A percentile compares a stretch with the other conserved stretches of the same genome.
These are phyloP conservation scores for Neoaliturus tenellus DNA, from an alignment of 2,888 invertebrate species.

Conservation along the genomic window DNA sequence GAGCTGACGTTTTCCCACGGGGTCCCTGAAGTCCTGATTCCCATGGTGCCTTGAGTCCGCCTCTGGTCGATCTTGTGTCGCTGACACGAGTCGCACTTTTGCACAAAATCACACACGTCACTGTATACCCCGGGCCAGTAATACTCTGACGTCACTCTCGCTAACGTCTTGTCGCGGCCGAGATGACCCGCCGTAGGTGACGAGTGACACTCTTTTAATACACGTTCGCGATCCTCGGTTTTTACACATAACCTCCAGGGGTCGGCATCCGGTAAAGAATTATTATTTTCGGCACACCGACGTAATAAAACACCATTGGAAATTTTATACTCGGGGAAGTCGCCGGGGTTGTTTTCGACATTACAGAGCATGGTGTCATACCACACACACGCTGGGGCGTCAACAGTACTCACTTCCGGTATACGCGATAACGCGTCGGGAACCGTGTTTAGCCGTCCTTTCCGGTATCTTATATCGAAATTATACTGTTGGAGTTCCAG, in stretches of 20 bases:
- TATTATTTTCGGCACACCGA: background rate
- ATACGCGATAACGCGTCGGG: background rate
- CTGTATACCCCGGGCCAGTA: background rate
- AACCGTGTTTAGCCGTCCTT: background rate
- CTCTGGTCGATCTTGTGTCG: background rate
- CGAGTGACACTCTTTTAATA: background rate
- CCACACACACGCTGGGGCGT: too few species aligned
- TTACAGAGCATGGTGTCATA: too few species aligned
- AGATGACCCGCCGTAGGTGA: background rate
- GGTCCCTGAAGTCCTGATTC: background rate
- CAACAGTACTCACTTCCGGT: too few species aligned
- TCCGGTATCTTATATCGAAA: slow-evolving; percentile 27
- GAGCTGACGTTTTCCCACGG: slow-evolving; percentile 50
- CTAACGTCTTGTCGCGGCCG: background rate
- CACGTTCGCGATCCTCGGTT: background rate
- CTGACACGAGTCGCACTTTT: background rate
- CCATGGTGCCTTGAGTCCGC: background rate
- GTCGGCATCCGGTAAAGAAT: too few species aligned
- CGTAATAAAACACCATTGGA: too few species aligned
- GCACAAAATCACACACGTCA: background rate
- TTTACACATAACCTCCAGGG: background rate
- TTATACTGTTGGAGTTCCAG: slow-evolving; percentile 58
- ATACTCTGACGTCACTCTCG: background rate
- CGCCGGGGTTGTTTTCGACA: too few species aligned
- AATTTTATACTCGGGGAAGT: too few species aligned